These are phyloP conservation scores for Natrix natrix DNA, from an alignment of 2,797 vertebrate species.

Conservation along the genomic window DNA sequence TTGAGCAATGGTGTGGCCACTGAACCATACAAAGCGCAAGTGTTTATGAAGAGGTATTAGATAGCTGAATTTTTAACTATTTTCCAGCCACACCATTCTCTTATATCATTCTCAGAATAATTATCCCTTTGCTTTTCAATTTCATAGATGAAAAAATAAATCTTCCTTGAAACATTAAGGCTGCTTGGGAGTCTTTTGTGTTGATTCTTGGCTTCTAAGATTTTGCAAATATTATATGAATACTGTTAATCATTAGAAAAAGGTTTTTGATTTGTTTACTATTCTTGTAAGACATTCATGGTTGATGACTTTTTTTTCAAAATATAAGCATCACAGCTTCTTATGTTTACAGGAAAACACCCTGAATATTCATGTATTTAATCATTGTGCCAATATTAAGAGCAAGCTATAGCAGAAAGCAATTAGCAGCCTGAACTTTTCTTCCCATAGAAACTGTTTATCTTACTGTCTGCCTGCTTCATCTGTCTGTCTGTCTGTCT, in stretches of 20 bases:
- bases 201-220: not conserved
- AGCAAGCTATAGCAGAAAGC: not conserved
- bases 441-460: not conserved
- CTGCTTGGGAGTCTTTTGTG: not conserved
- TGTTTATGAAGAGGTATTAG: slow-evolving; percentile 20
- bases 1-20: slow-evolving; percentile 34
- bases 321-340: not conserved
- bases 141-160: not conserved
- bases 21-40: slow-evolving; percentile 35
- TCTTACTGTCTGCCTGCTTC: not conserved
- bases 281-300: not conserved
- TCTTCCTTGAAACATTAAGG: slow-evolving; percentile 8
- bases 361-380: not conserved
- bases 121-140: slow-evolving; percentile 18
- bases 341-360: not conserved
- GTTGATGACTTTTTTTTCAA: not conserved
- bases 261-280: not conserved
- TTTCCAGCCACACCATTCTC: slow-evolving; percentile 18
- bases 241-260: not conserved
- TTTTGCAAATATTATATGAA: slow-evolving; percentile 7
- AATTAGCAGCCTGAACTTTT: not conserved
- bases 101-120: slow-evolving; percentile 35
- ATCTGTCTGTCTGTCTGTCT: not conserved
- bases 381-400: not conserved
- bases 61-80: slow-evolving; percentile 19